Evolutionary conservation across 2,888 invertebrate genomes (phyloP).

Genomic region (Scelioninae gen. 2): DNA sequence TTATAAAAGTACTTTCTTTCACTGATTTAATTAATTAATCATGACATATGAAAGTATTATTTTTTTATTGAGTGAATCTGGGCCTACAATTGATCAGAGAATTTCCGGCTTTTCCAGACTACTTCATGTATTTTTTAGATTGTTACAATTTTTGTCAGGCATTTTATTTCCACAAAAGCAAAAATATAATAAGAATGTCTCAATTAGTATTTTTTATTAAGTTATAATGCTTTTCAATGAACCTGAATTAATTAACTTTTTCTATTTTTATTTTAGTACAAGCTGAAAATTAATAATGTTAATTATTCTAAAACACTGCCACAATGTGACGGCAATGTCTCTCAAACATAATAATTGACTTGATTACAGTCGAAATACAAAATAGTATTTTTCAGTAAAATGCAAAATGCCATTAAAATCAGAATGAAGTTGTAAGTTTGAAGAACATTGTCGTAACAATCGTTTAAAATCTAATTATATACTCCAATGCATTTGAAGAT

Average conservation of each 20-base stretch:
- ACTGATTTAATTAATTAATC: too few species aligned
- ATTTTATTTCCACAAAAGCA: too few species aligned
- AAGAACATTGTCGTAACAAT: conserved; percentile 14
- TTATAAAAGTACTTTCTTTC: too few species aligned
- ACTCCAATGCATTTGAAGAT: conserved; percentile 27
- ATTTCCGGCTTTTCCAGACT: too few species aligned
- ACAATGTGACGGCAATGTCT: conserved; percentile 31
- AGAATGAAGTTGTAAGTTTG: neutral
- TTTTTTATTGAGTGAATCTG: too few species aligned
- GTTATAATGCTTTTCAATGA: neutral
- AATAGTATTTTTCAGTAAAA: conserved; percentile 2
- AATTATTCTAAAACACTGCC: conserved; percentile 44
- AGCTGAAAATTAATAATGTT: conserved; percentile 28
- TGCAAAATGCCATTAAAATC: neutral
- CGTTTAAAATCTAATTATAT: conserved; percentile 36
- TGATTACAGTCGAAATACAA: conserved; percentile 13
- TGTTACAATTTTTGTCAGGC: too few species aligned
- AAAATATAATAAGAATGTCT: too few species aligned
- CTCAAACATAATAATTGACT: conserved; percentile 10
- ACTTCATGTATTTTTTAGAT: too few species aligned
- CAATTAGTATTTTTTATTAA: too few species aligned
- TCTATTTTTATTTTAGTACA: conserved; percentile 36
- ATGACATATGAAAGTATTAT: too few species aligned
- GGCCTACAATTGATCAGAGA: too few species aligned
- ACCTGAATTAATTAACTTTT: too few species aligned